Evolutionary conservation across 2,113 vertebrate species (phyloP).

Genomic region (Larimichthys crocea): DNA sequence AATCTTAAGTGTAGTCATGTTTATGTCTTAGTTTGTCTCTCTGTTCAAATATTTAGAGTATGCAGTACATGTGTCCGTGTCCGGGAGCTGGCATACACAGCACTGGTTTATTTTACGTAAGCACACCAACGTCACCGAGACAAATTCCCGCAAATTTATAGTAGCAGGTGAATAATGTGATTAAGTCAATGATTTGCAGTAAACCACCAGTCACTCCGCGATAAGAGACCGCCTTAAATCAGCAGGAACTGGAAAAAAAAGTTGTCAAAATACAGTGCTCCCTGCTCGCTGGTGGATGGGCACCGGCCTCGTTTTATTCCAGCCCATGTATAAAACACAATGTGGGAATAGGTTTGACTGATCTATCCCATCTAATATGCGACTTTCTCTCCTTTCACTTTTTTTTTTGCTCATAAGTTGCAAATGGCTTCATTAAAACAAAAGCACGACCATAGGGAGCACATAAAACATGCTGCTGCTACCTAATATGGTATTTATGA

Average conservation of each 20-base stretch:
- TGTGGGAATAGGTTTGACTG: slow-evolving; percentile 95
- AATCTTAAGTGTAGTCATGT: too few relatives aligned
- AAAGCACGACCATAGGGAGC: slow-evolving; percentile 96
- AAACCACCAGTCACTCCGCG: slow-evolving; percentile 40
- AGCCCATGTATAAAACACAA: slow-evolving; percentile 93
- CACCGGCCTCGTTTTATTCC: slow-evolving; percentile 87
- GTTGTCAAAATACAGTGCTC: slow-evolving; percentile 41
- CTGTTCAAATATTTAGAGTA: slow-evolving; percentile 4
- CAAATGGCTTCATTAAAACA: slow-evolving; percentile 99
- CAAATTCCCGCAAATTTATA: slow-evolving; percentile 24
- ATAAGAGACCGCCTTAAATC: slow-evolving; percentile 54
- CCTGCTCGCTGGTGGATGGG: slow-evolving; percentile 78
- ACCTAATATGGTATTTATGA: slow-evolving; percentile 99
- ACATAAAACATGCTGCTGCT: slow-evolving; percentile 91
- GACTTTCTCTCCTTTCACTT: slow-evolving; percentile 86
- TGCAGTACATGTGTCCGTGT: neutral
- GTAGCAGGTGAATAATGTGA: slow-evolving; percentile 57
- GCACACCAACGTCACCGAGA: neutral
- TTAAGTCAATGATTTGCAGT: slow-evolving; percentile 48
- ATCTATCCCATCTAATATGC: slow-evolving; percentile 93
- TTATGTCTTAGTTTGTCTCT: neutral
- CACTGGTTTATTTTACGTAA: neutral
- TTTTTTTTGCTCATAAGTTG: slow-evolving; percentile 89
- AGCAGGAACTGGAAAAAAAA: slow-evolving; percentile 33
- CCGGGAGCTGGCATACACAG: neutral